A percentile compares a stretch with the other conserved stretches of the same genome.
phyloP scores from a whole-genome alignment of 2,888 invertebrate species.

The Oxyscelio sp. region DNA sequence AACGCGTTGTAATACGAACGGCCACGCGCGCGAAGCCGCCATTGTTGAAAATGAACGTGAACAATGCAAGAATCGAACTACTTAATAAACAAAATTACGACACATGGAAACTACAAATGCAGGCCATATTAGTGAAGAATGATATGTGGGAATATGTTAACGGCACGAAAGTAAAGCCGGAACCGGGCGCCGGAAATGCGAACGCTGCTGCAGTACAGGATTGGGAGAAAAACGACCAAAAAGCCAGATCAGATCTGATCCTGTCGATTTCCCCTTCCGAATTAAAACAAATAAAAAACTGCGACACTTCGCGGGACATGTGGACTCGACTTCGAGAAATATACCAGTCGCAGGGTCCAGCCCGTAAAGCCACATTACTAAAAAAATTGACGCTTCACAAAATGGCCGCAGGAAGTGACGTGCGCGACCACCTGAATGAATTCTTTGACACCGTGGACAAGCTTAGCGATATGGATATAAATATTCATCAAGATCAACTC shows the following conservation, averaged over 20 bases:
- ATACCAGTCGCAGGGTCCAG: no score
- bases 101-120: no score
- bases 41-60: no score
- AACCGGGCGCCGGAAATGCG: constrained; percentile 7
- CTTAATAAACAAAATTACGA: no score
- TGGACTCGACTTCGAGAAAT: constrained; percentile 46
- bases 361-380: constrained; percentile 59
- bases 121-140: no score
- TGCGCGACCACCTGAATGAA: constrained; percentile 8
- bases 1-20: no score
- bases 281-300: constrained; percentile 62
- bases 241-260: constrained; percentile 61
- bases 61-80: no score
- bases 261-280: constrained; percentile 61
- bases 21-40: no score
- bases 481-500: constrained; percentile 15
- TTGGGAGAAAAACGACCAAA: constrained; percentile 59
- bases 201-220: background rate
- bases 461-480: constrained; percentile 27
- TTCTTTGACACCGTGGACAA: constrained; percentile 16
- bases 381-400: constrained; percentile 54
- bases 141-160: constrained; percentile 4
- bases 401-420: constrained; percentile 31
- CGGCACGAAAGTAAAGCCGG: constrained; percentile 27
- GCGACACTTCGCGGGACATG: constrained; percentile 55